Evolutionary conservation across 2,888 invertebrate species (phyloP).

Genomic region (Imbricaverruca yamaguchii): DNA sequence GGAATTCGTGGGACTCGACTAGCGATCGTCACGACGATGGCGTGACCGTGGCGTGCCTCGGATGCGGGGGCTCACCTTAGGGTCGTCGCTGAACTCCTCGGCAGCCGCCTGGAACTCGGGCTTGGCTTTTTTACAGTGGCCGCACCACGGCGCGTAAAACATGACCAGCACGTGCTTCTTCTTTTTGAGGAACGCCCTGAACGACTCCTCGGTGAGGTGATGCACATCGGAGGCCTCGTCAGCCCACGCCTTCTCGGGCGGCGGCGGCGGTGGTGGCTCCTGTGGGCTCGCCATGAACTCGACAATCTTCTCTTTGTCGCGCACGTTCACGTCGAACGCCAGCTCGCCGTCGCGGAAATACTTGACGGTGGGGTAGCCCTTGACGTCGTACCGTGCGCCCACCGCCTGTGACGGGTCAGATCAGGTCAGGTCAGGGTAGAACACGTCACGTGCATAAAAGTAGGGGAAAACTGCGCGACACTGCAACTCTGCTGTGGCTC

Average conservation of each 20-base stretch:
- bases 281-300: constrained; percentile 75
- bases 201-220: constrained; percentile 64
- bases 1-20: too few relatives aligned
- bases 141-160: constrained; percentile 93
- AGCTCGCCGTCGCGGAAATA: constrained; percentile 68
- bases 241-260: constrained; percentile 68
- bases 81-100: constrained; percentile 62
- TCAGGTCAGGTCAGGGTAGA: too few relatives aligned
- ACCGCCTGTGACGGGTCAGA: neutral
- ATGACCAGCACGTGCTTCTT: constrained; percentile 80
- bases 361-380: constrained; percentile 71
- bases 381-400: constrained; percentile 47
- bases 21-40: too few relatives aligned
- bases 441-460: too few relatives aligned
- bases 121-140: constrained; percentile 80
- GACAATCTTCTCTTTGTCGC: constrained; percentile 68
- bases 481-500: too few relatives aligned
- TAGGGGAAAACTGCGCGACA: too few relatives aligned
- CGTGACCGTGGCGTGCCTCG: too few relatives aligned
- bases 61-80: constrained; percentile 56
- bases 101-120: constrained; percentile 72
- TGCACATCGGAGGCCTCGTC: constrained; percentile 66
- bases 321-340: constrained; percentile 67
- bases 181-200: constrained; percentile 66
- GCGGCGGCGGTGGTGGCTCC: constrained; percentile 65